A percentile compares a stretch with the other conserved stretches of the same genome.
Evolutionary conservation across 1,140 invertebrate genomes (phyloP).

Genomic region (Drosophila erecta): DNA sequence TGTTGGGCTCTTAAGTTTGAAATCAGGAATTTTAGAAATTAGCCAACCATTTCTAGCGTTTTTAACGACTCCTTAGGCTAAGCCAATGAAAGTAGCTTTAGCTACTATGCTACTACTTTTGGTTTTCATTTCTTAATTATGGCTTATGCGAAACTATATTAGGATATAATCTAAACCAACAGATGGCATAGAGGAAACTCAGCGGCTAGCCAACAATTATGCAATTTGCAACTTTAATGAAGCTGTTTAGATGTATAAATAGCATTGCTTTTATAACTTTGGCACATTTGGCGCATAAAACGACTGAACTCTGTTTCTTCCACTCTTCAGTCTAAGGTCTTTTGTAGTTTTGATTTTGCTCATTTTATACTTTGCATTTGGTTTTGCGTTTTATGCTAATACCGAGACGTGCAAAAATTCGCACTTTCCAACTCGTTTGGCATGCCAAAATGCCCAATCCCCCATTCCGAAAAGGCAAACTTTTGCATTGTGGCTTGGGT

Average conservation of each 20-base stretch:
- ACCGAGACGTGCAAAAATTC: slow-evolving; percentile 77
- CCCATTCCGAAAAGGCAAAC: slow-evolving; percentile 39
- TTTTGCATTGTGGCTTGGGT: slow-evolving; percentile 35
- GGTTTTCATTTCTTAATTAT: neutral
- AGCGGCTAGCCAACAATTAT: neutral
- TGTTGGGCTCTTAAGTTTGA: neutral
- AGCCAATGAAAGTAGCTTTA: neutral
- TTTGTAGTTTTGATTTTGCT: slow-evolving; percentile 32
- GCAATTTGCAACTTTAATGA: slow-evolving; percentile 19
- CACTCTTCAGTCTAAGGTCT: slow-evolving; percentile 27
- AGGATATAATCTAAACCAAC: too few relatives aligned
- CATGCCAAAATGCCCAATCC: slow-evolving; percentile 37
- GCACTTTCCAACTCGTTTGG: slow-evolving; percentile 80
- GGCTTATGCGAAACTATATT: too few relatives aligned
- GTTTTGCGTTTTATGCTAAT: slow-evolving; percentile 73
- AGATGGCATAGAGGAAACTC: too few relatives aligned
- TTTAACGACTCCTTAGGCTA: neutral
- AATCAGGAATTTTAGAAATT: neutral
- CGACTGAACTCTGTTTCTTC: slow-evolving; percentile 3
- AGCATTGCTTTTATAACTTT: slow-evolving; percentile 17
- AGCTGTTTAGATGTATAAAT: slow-evolving; percentile 35
- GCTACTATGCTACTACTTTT: too few relatives aligned
- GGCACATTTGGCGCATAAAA: slow-evolving; percentile 26
- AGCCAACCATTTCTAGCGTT: neutral
- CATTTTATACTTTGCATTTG: slow-evolving; percentile 36